Base-by-base conservation (phyloP, 2,888 invertebrate genomes). In the Zhengitettix transpicula region DNA sequence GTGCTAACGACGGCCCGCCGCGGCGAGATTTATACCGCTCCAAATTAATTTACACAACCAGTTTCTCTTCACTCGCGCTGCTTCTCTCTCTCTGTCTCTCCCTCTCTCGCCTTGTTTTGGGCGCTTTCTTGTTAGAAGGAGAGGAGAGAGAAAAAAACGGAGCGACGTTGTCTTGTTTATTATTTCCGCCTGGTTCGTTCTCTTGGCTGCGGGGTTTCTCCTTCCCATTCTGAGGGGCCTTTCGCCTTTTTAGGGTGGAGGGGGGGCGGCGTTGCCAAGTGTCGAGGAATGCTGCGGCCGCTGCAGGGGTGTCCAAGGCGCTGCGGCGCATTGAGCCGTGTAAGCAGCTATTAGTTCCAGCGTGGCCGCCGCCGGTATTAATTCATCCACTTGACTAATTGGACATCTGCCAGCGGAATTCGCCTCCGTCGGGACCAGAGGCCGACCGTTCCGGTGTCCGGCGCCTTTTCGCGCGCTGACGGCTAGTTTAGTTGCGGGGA, bases 1-100 rank as follows among this genome's bases (percentile, higher is more conserved):
- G 14, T 47, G 47, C 47, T 47, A 47, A 47, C 47, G 47, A 47
- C n/a, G 47, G n/a, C 47, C 47, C 12, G 47, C 14, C 47, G 14
- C 14, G 47, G 47, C 47, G 47, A 52, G 58, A 58, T 58, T 58
- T 58, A 58, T 58, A 53, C 58, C 52, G 42, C 54, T 57, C 40
- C 52, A 60, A 54, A 60, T 60, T 60, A 57, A 60, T 57, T 60
- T 58, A 54, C 58, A 58, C 58, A 58, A 58, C 58, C 54, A 54
- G 58, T 58, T 58, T 58, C 54, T 54, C 42, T 54, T 54, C 54
- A 47, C 47, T 47, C 47, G n/a, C 47, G n/a, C 47, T 47, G 47
- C 28, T 28, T 28, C 28, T 28, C 28, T 5, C 28, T 28, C 28
- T 28, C 28, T 5, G 3, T 28, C 28, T 28, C 2, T 28, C 28